These are phyloP conservation scores for Salpingus planirostris DNA, from an alignment of 2,888 invertebrate genomes.

Conservation along the genomic window DNA sequence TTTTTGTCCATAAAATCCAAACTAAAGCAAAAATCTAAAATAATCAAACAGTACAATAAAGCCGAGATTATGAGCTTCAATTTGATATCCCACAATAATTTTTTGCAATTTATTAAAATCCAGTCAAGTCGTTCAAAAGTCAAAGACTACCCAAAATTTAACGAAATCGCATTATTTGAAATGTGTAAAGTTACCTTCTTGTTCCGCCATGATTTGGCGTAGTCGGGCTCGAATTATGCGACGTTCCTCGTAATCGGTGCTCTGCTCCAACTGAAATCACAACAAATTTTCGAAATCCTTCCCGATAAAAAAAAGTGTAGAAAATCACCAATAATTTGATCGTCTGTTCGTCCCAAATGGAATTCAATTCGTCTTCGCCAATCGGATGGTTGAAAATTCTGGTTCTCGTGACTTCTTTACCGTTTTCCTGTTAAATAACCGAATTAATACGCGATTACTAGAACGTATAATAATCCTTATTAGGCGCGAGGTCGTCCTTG, in stretches of 20 bases:
- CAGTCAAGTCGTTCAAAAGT: too few species aligned
- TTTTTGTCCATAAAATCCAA: too few species aligned
- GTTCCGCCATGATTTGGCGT: conserved; percentile 76
- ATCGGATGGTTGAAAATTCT: conserved; percentile 39
- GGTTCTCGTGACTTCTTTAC: conserved; percentile 34
- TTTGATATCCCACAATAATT: too few species aligned
- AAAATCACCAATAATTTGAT: conserved; percentile 59
- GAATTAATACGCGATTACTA: too few species aligned
- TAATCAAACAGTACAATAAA: too few species aligned
- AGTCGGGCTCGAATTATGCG: conserved; percentile 72
- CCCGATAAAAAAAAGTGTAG: neutral
- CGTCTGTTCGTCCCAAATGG: conserved; percentile 69
- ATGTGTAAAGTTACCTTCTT: conserved; percentile 79
- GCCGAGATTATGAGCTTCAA: too few species aligned
- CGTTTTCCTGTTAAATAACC: conserved; percentile 31
- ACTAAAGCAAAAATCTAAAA: too few species aligned
- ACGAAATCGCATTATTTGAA: conserved; percentile 2
- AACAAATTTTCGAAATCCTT: conserved; percentile 1
- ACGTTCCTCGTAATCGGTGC: conserved; percentile 80
- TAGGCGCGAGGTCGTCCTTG: too few species aligned
- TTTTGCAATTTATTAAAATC: too few species aligned
- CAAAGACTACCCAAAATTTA: conserved; percentile 3
- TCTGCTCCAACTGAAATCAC: conserved; percentile 65
- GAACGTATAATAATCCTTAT: neutral
- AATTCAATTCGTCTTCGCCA: conserved; percentile 55